These are phyloP conservation scores for Passerina amoena DNA, from an alignment of 2,113 vertebrate species.

Conservation along the genomic window DNA sequence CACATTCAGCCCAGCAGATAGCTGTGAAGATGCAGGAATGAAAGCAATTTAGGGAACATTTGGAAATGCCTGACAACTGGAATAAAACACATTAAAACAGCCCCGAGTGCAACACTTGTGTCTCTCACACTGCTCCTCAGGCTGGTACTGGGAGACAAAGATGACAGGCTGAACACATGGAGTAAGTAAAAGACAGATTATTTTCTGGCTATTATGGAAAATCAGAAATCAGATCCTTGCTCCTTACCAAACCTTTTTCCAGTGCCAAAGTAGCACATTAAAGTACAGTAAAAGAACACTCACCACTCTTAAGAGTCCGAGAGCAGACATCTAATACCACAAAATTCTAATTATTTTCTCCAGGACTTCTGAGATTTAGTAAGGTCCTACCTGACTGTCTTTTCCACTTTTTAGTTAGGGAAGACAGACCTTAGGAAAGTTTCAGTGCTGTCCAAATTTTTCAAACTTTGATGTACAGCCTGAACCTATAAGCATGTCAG, in stretches of 20 bases:
- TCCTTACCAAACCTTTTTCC: background rate
- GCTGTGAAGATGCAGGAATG: background rate
- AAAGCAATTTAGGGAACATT: background rate
- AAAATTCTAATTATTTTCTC: background rate
- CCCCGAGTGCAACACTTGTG: background rate
- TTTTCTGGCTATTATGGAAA: background rate
- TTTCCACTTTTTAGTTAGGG: background rate
- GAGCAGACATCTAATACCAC: background rate
- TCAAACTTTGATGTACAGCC: background rate
- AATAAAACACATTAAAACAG: background rate
- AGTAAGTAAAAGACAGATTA: background rate
- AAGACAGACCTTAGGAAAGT: background rate
- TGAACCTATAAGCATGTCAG: background rate
- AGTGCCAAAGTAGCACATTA: background rate
- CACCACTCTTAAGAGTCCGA: background rate
- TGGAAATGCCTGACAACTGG: background rate
- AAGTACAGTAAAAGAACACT: background rate
- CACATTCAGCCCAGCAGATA: background rate
- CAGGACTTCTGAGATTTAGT: background rate
- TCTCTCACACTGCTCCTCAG: background rate
- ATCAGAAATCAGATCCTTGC: background rate
- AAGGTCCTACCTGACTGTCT: background rate
- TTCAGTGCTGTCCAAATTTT: background rate
- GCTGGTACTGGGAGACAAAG: background rate
- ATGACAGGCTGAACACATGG: background rate